Percentiles rank a stretch among this genome's conserved stretches.
These are phyloP conservation scores for Pseudomyrmex pallidus DNA, from an alignment of 1,140 invertebrate genomes.

Conservation along the genomic window DNA sequence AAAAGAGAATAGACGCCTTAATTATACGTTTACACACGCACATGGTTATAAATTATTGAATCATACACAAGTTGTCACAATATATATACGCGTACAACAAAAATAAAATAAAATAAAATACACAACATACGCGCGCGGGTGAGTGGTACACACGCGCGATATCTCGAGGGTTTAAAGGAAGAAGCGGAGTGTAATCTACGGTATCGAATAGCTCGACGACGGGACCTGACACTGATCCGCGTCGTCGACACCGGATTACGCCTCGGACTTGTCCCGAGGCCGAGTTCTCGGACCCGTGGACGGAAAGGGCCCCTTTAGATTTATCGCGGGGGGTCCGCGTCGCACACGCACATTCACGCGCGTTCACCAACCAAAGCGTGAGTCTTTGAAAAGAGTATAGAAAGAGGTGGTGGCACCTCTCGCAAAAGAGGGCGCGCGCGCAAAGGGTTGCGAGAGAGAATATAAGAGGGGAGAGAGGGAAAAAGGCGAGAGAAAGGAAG, in stretches of 20 bases:
- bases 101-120: constrained; percentile 1
- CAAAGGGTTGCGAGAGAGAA: constrained; percentile 42
- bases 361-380: background rate
- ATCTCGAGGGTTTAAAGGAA: constrained; percentile 57
- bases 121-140: constrained; percentile 37
- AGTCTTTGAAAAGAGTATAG: constrained; percentile 29
- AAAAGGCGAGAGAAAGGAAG: background rate
- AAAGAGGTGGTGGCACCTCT: constrained; percentile 7
- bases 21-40: background rate
- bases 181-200: constrained; percentile 65
- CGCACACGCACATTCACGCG: background rate
- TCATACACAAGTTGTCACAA: background rate
- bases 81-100: background rate
- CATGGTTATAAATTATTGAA: background rate
- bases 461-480: constrained; percentile 15
- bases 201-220: constrained; percentile 73
- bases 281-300: constrained; percentile 33
- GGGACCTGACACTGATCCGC: constrained; percentile 71
- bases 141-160: background rate
- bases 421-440: constrained; percentile 17
- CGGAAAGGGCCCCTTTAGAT: constrained; percentile 50
- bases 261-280: constrained; percentile 69
- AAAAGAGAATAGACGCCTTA: background rate
- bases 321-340: constrained; percentile 56
- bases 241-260: constrained; percentile 75